These are phyloP conservation scores for Achatina immaculata DNA, from an alignment of 1,140 invertebrate species.

Conservation along the genomic window DNA sequence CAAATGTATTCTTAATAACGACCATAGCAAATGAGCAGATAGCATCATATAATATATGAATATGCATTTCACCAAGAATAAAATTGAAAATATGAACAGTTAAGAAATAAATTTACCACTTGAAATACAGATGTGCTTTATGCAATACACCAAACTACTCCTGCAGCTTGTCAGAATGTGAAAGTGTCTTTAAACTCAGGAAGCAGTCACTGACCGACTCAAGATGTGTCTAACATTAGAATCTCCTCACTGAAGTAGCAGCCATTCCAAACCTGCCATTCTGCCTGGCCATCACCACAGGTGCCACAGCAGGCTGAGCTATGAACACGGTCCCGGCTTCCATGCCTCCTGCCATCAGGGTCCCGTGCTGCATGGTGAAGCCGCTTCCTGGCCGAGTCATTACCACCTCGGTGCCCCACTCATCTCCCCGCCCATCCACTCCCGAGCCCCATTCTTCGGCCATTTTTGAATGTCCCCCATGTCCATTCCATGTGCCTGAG, in stretches of 20 bases:
- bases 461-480: neutral
- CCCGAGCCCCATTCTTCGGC: neutral
- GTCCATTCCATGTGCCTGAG: conserved; percentile 25
- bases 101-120: no score
- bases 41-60: no score
- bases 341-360: conserved; percentile 25
- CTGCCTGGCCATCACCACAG: conserved; percentile 14
- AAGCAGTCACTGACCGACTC: neutral
- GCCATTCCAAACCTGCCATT: conserved; percentile 21
- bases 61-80: no score
- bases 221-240: neutral
- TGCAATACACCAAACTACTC: no score
- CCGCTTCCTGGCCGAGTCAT: conserved; percentile 22
- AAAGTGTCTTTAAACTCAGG: neutral
- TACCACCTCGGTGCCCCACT: conserved; percentile 13
- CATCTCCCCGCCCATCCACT: conserved; percentile 1
- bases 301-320: conserved; percentile 28
- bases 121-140: no score
- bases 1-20: no score
- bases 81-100: no score
- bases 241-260: conserved; percentile 23
- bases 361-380: conserved; percentile 24
- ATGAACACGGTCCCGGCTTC: conserved; percentile 23
- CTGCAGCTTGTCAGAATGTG: neutral
- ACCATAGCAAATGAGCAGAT: no score